phyloP scores from a whole-genome alignment of 1,140 invertebrate genomes.

The Camponotus pennsylvanicus region DNA sequence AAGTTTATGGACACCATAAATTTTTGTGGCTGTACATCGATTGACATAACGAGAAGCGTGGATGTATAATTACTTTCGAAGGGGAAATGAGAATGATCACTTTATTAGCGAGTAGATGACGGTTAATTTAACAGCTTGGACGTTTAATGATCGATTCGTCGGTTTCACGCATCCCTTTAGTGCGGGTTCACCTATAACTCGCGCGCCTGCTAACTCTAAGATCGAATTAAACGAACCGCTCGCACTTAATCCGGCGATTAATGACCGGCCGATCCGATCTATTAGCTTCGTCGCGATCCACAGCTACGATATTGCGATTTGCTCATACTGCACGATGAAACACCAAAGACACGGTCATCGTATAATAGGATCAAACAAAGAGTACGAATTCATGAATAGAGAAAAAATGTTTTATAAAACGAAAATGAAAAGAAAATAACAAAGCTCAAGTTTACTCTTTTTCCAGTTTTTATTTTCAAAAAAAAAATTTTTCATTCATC shows the following conservation, averaged over 20 bases:
- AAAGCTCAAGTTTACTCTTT: not conserved
- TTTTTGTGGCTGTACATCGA: not conserved
- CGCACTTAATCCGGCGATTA: conserved; percentile 58
- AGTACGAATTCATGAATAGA: not conserved
- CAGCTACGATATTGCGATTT: conserved; percentile 22
- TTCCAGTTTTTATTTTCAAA: not conserved
- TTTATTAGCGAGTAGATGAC: conserved; percentile 80
- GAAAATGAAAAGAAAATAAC: not conserved
- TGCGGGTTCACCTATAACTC: conserved; percentile 33
- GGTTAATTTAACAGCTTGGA: conserved; percentile 81
- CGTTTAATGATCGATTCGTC: conserved; percentile 82
- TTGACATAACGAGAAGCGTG: not conserved
- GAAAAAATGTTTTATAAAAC: not conserved
- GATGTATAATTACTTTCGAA: conserved; percentile 23
- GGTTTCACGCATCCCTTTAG: conserved; percentile 71
- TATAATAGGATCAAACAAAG: not conserved
- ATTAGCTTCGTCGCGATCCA: conserved; percentile 18
- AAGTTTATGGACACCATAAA: not conserved
- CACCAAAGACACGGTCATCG: not conserved
- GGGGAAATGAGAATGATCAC: conserved; percentile 65
- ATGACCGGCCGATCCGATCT: conserved; percentile 23
- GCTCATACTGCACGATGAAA: not conserved
- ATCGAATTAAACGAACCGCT: conserved; percentile 64
- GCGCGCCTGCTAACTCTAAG: conserved; percentile 37
- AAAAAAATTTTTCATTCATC: not conserved